Evolutionary conservation across 2,797 vertebrate genomes (phyloP), one percentile per base, ranked within the genome.

Genomic region (Zenarchopterus dispar): DNA sequence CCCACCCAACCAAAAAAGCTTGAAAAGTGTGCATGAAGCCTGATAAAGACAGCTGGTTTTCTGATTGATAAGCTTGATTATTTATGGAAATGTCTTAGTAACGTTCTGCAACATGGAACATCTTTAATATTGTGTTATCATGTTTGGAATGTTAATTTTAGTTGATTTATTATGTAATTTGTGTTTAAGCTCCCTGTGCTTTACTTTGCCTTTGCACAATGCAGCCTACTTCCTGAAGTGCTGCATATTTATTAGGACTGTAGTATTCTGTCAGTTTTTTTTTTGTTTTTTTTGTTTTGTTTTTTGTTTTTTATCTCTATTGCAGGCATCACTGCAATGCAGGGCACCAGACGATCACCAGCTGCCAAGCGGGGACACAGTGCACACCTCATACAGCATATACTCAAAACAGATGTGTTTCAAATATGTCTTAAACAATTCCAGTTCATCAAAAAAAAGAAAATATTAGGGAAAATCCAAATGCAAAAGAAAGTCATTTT

Each of bases 281-380:
- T 24, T 24, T 24, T 24, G 2, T 24, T 24, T 24, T 24, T 24
- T 24, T 24, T 24, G 2, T 24, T 24, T 24, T 24, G 2, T 28
- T 24, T 24, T 24, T 24, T 24, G 2, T 28, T 28, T 39, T 67
- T 33, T 24, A 24, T 56, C 62, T 54, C 61, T 63, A 8, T 62
- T 26, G n/a, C 50, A 65, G 69, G 58, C 60, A 69, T 82, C 66
- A 47, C 73, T 84, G 84, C 80, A 87, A 13, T 78, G 74, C 80
- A 81, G 86, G 18, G 22, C 77, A 67, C 70, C 71, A 84, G 48
- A 55, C 8, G 49, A 63, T 71, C 61, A 52, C 74, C 84, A 65
- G 50, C 80, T 73, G 75, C 55, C 62, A 54, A 31, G 62, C 53
- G 67, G 46, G 46, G 55, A 44, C 63, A 50, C 46, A 28, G 55